Evolutionary conservation across 2,797 vertebrate species (phyloP).

Genomic region (Monodelphis domestica): DNA sequence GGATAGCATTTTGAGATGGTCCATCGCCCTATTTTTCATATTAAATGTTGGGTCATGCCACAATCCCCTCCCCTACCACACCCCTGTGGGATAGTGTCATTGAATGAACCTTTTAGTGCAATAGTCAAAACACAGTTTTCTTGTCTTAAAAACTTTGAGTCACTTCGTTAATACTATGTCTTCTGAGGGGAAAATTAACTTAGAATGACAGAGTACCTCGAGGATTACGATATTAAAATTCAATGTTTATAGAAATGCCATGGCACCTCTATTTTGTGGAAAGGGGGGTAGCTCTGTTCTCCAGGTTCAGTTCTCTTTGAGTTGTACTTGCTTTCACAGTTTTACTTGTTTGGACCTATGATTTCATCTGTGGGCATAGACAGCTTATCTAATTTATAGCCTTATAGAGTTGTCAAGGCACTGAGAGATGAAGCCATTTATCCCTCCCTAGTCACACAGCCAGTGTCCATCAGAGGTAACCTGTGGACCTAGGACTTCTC

Average conservation of each 20-base stretch:
- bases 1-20: constrained; percentile 13
- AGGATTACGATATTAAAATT: constrained; percentile 40
- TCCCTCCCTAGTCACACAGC: not conserved
- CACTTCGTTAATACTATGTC: constrained; percentile 35
- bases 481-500: not conserved
- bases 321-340: not conserved
- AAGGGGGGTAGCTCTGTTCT: not conserved
- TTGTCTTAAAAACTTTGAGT: constrained; percentile 42
- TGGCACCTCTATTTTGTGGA: constrained; percentile 3
- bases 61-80: too few species aligned
- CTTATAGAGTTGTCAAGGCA: not conserved
- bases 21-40: constrained; percentile 18
- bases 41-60: not conserved
- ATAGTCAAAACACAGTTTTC: constrained; percentile 42
- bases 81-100: not conserved
- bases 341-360: not conserved
- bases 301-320: not conserved
- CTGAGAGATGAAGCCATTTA: not conserved
- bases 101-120: constrained; percentile 33
- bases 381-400: not conserved
- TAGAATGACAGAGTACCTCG: constrained; percentile 39
- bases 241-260: constrained; percentile 30
- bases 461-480: not conserved
- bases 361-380: not conserved
- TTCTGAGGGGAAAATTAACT: constrained; percentile 39